phyloP scores from a whole-genome alignment of 92 coral and sea anemone genomes.

The Porites cylindrica region DNA sequence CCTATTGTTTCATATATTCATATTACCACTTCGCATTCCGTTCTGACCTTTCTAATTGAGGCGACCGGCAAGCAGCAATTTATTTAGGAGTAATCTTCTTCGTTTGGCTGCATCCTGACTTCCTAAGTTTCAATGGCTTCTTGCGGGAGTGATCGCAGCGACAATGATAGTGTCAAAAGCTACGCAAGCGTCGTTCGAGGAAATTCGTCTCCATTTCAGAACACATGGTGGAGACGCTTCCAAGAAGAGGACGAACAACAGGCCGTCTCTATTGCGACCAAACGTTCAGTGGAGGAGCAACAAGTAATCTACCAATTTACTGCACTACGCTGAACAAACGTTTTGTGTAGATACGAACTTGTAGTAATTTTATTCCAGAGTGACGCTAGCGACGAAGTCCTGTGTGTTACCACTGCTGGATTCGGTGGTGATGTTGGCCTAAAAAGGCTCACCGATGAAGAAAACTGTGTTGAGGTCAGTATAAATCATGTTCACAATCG shows the following conservation, averaged over 20 bases:
- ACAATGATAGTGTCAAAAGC: slow-evolving; percentile 2
- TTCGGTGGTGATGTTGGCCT: not conserved
- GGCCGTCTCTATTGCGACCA: not conserved
- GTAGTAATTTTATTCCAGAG: not conserved
- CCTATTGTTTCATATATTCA: not conserved
- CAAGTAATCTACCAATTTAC: not conserved
- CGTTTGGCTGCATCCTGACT: not conserved
- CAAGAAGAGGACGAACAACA: slow-evolving; percentile 1
- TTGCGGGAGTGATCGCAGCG: not conserved
- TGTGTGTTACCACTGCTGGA: not conserved
- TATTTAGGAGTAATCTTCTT: not conserved
- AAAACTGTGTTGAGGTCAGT: too few species aligned
- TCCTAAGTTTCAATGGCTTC: not conserved
- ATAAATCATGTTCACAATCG: too few species aligned
- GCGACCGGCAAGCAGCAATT: not conserved
- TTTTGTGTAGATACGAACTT: not conserved
- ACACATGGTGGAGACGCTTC: slow-evolving; percentile 5
- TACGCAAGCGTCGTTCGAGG: slow-evolving; percentile 2
- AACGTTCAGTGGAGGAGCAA: slow-evolving; percentile 4
- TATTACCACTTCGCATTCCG: too few species aligned
- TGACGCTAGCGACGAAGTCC: slow-evolving; percentile 4
- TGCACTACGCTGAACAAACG: not conserved
- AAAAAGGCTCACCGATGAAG: too few species aligned
- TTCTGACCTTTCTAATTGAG: not conserved
- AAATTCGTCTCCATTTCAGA: not conserved